Evolutionary conservation across 1,140 invertebrate genomes (phyloP), one percentile per base, ranked within the genome.

Genomic region (Helicoverpa armigera): DNA sequence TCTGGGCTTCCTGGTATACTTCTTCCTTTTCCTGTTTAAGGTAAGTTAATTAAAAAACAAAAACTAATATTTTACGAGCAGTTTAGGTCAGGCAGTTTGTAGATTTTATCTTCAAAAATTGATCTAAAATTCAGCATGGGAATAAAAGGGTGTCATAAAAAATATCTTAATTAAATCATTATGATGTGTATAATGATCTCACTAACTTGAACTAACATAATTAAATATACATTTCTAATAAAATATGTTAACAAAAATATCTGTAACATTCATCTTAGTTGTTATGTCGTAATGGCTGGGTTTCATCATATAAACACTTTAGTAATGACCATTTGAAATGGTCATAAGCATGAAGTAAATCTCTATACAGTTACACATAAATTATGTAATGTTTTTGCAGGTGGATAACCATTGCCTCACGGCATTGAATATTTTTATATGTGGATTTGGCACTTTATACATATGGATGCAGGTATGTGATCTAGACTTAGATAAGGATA

Each of bases 361-460:
- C 31, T 54, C 31, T 29, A 14, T 43, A 29, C 75, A 65, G 18
- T 76, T 76, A 51, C 58, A 50, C 43, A 63, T 48, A 54, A 53
- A 67, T 31, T 77, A 50, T 80, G 60, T 73, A 70, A 79, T 77
- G 23, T 61, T 7, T 80, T 88, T 91, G 16, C 89, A 94, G 93
- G 90, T 92, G 69, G 89, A 94, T 92, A 90, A 89, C 75, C 86
- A 87, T 84, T 90, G 88, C 58, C 77, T 94, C 12, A 90, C 87
- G 80, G 92, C 92, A 86, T 74, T 94, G 65, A 92, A 87, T 88
- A 94, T 94, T 89, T 94, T 94, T 90, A 88, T 94, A 91, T 94
- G 90, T 88, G 92, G 92, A 80, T 92, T 94, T 87, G 90, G 92
- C 82, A 93, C 92, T 83, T 88, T 94, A 86, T 94, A 94, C 86